Evolutionary conservation across 2,888 invertebrate species (phyloP).

Genomic region (Eumerus sabulonum): DNA sequence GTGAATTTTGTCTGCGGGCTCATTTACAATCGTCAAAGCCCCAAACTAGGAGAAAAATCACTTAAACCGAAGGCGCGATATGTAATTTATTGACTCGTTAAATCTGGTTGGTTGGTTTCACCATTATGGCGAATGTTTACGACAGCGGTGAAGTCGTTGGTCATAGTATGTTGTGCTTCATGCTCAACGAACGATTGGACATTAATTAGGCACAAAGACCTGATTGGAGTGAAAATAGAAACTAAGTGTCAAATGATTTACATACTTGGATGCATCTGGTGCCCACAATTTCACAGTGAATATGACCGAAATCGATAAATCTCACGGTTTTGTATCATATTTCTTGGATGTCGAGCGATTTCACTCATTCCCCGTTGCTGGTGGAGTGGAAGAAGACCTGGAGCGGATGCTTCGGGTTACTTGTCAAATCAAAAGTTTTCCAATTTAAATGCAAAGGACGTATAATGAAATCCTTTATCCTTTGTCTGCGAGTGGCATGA

Average conservation of each 20-base stretch:
- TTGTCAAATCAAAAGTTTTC: constrained; percentile 64
- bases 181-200: too few relatives aligned
- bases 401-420: constrained; percentile 11
- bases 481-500: background rate
- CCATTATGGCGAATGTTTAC: constrained; percentile 59
- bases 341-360: constrained; percentile 14
- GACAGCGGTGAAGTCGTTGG: constrained; percentile 46
- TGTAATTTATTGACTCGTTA: constrained; percentile 65
- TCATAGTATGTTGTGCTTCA: constrained; percentile 11
- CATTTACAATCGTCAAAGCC: too few relatives aligned
- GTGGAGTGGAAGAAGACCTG: too few relatives aligned
- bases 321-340: constrained; percentile 42
- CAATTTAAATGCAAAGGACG: constrained; percentile 63
- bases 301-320: constrained; percentile 42
- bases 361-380: too few relatives aligned
- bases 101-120: constrained; percentile 61
- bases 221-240: background rate
- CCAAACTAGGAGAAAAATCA: too few relatives aligned
- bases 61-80: constrained; percentile 47
- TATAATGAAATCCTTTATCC: constrained; percentile 50
- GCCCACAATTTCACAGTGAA: constrained; percentile 45
- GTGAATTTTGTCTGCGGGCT: background rate
- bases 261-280: constrained; percentile 14
- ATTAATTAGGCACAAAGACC: constrained; percentile 47
- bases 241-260: constrained; percentile 63